A percentile compares a stretch with the other conserved stretches of the same genome.
phyloP scores from a whole-genome alignment of 2,888 invertebrate species.

The Anagyrus pseudococci region DNA sequence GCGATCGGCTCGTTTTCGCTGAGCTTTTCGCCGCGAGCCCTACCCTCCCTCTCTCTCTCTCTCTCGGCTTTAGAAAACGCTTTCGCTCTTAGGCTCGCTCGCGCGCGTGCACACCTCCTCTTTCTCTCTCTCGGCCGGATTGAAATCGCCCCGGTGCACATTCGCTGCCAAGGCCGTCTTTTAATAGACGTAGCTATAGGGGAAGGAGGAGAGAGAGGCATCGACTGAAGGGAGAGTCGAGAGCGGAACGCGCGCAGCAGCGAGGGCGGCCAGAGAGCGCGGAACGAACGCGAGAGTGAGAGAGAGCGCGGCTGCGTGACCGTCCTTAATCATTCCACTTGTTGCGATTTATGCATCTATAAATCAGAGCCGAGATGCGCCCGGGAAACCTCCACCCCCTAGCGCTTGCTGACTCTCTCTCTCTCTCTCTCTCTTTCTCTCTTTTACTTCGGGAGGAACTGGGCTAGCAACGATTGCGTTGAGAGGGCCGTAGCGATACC shows the following conservation, averaged over 20 bases:
- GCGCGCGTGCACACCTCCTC: not conserved
- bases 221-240: too few species aligned
- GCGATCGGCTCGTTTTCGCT: not conserved
- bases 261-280: not conserved
- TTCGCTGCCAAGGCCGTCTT: slow-evolving; percentile 25
- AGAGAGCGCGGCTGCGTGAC: slow-evolving; percentile 18
- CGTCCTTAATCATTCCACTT: slow-evolving; percentile 34
- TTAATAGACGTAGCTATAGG: slow-evolving; percentile 13
- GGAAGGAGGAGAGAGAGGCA: not conserved
- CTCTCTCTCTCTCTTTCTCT: too few species aligned
- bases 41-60: not conserved
- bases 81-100: slow-evolving; percentile 6
- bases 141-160: not conserved
- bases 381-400: too few species aligned
- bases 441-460: too few species aligned
- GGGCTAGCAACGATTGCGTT: too few species aligned
- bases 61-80: slow-evolving; percentile 1
- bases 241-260: too few species aligned
- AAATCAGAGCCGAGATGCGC: slow-evolving; percentile 16
- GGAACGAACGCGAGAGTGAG: not conserved
- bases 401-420: too few species aligned
- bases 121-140: too few species aligned
- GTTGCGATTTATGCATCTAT: slow-evolving; percentile 28
- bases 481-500: too few species aligned
- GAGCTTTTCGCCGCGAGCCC: too few species aligned